Base-by-base conservation (phyloP, 2,888 invertebrate genomes). In the Hemaris fuciformis region DNA sequence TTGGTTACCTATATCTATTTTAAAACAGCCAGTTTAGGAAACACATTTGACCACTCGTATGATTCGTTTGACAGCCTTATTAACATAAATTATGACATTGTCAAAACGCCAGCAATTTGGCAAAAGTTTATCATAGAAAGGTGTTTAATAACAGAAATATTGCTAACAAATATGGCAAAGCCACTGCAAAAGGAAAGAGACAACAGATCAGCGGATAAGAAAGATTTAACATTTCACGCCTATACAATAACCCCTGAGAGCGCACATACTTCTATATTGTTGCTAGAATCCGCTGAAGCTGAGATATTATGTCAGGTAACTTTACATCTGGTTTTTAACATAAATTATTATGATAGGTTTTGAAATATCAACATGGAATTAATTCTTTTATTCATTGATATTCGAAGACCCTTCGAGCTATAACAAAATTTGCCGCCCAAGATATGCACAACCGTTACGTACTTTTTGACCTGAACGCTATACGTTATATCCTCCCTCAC, bases 271-370 rank as follows among this genome's bases (percentile, higher is more conserved):
- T 83, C 92, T 0, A 85, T 93, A n/a, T 67, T 92, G 13, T 80
- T 93, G 1, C 69, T 93, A 31, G 87, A 89, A 64, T 89, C 91
- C 0, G 60, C 74, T 2, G 92, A 93, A 74, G 77, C 86, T 10
- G 90, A 92, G 69, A 85, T 93, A 81, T 64, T 93, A 76, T 91
- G 92, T 64, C 90, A 90, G 85, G 92, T 92, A 76, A 62, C 13
- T 38, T 3, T 3, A 34, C n/a, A n/a, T n/a, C n/a, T n/a, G n/a
- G n/a, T n/a, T n/a, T n/a, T n/a, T n/a, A n/a, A n/a, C n/a, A n/a
- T n/a, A n/a, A n/a, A n/a, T n/a, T n/a, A n/a, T n/a, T n/a, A n/a
- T n/a, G n/a, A n/a, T n/a, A n/a, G n/a, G n/a, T n/a, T n/a, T n/a
- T n/a, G n/a, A n/a, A n/a, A n/a, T n/a, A n/a, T n/a, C n/a, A n/a